phyloP scores from a whole-genome alignment of 2,113 vertebrate genomes.

The Lamprologus callipterus region DNA sequence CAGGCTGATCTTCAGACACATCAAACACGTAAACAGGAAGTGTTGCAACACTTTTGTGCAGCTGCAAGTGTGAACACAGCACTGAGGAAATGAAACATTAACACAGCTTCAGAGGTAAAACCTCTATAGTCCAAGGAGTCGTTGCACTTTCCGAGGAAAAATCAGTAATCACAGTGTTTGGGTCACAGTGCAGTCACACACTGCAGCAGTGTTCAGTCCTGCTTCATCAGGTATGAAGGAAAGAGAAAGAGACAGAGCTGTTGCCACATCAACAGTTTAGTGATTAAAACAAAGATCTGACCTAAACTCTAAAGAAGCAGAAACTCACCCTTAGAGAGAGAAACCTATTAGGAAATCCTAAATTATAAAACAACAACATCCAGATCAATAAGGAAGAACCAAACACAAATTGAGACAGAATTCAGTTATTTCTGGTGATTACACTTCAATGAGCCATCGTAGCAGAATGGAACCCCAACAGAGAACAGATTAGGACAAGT shows the following conservation, averaged over 20 bases:
- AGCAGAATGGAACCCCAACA: fast-evolving
- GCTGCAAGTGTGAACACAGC: too few species aligned
- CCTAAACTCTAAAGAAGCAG: fast-evolving
- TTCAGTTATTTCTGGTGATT: neutral
- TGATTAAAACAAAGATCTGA: fast-evolving
- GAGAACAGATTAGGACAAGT: neutral
- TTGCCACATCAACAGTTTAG: neutral
- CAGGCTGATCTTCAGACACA: too few species aligned
- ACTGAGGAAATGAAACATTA: too few species aligned
- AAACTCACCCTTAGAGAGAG: neutral
- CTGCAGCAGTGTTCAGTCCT: neutral
- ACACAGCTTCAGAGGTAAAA: too few species aligned
- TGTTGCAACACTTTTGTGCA: too few species aligned
- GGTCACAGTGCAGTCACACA: neutral
- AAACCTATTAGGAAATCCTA: neutral
- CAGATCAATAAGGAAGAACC: neutral
- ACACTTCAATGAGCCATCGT: fast-evolving
- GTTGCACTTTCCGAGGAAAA: too few species aligned
- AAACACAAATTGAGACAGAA: neutral
- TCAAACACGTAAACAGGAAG: too few species aligned
- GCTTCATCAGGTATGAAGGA: neutral
- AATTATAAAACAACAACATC: neutral
- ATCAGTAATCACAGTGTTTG: neutral
- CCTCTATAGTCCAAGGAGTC: too few species aligned
- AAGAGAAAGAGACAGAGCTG: fast-evolving